These are phyloP conservation scores for Aleiodes alternator DNA, from an alignment of 2,888 invertebrate genomes.

Conservation along the genomic window DNA sequence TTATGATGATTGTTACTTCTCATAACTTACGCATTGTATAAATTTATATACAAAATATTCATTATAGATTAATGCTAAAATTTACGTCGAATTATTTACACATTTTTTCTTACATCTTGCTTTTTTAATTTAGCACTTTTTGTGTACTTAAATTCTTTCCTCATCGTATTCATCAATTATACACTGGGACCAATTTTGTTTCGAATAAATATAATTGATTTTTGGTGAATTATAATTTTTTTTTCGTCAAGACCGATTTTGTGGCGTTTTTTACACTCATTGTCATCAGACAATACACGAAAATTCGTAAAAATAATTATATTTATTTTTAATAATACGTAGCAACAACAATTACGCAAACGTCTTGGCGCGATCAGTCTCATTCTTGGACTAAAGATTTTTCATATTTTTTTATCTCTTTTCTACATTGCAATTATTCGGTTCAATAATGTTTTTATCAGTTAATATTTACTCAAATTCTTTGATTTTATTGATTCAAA, in stretches of 20 bases:
- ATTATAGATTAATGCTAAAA: constrained; percentile 19
- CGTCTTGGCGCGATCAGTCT: constrained; percentile 25
- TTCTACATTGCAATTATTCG: constrained; percentile 11
- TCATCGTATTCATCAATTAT: neutral
- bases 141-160: neutral
- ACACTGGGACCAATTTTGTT: neutral
- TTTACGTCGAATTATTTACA: constrained; percentile 24
- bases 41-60: constrained; percentile 33
- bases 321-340: constrained; percentile 19
- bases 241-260: no score
- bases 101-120: neutral
- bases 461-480: neutral
- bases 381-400: constrained; percentile 3
- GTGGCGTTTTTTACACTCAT: no score
- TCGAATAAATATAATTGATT: neutral
- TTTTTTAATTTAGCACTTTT: neutral
- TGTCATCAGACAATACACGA: no score
- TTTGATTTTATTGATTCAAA: neutral
- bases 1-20: constrained; percentile 3
- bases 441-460: neutral
- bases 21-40: constrained; percentile 28
- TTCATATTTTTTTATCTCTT: neutral
- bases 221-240: no score
- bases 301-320: constrained; percentile 7
- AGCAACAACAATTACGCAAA: constrained; percentile 30